Conservation (phyloP, 2,797 vertebrate species). For the Phoxinus dragarum region DNA sequence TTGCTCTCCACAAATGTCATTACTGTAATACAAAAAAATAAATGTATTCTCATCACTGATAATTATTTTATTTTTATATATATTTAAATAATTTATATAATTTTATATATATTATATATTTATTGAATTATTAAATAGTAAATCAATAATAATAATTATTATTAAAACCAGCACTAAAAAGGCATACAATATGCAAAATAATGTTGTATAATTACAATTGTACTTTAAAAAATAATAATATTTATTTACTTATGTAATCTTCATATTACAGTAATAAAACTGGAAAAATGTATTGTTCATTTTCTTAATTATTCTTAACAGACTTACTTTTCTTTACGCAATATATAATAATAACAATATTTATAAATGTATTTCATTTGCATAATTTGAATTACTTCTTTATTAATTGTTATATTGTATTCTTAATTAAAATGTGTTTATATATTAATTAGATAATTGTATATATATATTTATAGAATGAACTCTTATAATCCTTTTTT, state of each 20-base stretch:
- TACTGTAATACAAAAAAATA: constrained; percentile 1
- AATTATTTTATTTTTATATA: too few relatives aligned
- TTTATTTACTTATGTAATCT: not conserved
- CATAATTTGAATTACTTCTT: not conserved
- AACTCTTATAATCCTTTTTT: not conserved
- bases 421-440: not conserved
- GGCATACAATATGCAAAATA: not conserved
- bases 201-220: too few relatives aligned
- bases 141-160: too few relatives aligned
- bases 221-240: too few relatives aligned
- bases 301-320: not conserved
- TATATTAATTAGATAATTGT: not conserved
- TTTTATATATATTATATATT: too few relatives aligned
- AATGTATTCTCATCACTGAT: not conserved
- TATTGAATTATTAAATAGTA: too few relatives aligned
- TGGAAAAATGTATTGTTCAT: too few relatives aligned
- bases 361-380: not conserved
- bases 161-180: not conserved
- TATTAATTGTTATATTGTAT: not conserved
- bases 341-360: not conserved
- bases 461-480: not conserved
- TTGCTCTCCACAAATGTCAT: too few relatives aligned
- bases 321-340: not conserved
- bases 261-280: not conserved
- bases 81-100: too few relatives aligned